Evolutionary conservation across 2,888 invertebrate species (phyloP).

Genomic region (Rhodophaea formosa): DNA sequence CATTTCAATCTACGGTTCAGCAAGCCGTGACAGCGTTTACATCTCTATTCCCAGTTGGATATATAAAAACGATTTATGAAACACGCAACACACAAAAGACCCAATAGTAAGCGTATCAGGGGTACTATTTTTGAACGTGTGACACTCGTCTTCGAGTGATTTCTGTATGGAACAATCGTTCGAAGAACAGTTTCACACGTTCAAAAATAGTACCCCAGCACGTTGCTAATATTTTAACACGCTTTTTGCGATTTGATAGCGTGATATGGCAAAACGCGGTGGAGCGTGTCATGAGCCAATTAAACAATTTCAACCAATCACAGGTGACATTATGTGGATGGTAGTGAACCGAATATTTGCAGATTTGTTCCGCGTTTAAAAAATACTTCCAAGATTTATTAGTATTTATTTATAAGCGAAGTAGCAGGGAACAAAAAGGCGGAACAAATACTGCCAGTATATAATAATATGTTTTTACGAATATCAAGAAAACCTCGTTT

Average conservation of each 20-base stretch:
- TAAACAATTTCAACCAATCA: slow-evolving; percentile 23
- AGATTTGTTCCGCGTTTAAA: not conserved
- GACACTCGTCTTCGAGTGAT: too few relatives aligned
- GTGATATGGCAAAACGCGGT: slow-evolving; percentile 4
- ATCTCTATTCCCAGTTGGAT: not conserved
- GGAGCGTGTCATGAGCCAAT: slow-evolving; percentile 21
- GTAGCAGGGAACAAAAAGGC: too few relatives aligned
- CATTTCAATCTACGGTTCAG: not conserved
- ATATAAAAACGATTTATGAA: not conserved
- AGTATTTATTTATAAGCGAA: too few relatives aligned
- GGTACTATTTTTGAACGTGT: too few relatives aligned
- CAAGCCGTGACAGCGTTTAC: not conserved
- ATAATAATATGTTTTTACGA: too few relatives aligned
- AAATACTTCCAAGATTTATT: not conserved
- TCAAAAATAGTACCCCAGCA: too few relatives aligned
- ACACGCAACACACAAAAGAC: not conserved
- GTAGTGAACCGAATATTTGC: not conserved
- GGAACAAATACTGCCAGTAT: too few relatives aligned
- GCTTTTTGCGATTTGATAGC: slow-evolving; percentile 1
- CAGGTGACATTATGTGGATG: slow-evolving; percentile 14
- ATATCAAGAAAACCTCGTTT: too few relatives aligned
- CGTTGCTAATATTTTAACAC: not conserved
- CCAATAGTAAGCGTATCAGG: slow-evolving; percentile 4
- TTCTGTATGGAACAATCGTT: too few relatives aligned
- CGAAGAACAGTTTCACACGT: too few relatives aligned